Percentiles rank a stretch among this genome's conserved stretches.
These are phyloP conservation scores for Drosophila antonietae DNA, from an alignment of 2,888 invertebrate genomes.

Conservation along the genomic window DNA sequence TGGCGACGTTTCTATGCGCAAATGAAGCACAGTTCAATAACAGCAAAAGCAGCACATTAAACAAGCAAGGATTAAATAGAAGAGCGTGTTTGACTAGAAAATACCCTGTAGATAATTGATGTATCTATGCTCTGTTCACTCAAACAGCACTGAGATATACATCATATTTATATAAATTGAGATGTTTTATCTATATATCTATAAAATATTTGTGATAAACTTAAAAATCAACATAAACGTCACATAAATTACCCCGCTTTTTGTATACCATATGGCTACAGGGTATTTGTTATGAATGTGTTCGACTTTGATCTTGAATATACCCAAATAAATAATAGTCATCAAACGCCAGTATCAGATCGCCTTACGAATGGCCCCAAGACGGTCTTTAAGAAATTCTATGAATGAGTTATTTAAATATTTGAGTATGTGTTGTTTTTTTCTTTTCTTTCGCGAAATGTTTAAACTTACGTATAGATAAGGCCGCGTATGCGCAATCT, in stretches of 20 bases:
- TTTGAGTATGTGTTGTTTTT: background rate
- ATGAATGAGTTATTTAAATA: background rate
- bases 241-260: background rate
- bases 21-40: constrained; percentile 60
- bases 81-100: background rate
- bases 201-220: too few species aligned
- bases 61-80: background rate
- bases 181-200: too few species aligned
- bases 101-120: background rate
- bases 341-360: constrained; percentile 3
- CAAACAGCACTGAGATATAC: background rate
- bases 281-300: constrained; percentile 12
- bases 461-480: background rate
- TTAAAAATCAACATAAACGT: background rate
- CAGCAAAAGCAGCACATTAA: constrained; percentile 34
- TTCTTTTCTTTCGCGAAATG: background rate
- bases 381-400: background rate
- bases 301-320: constrained; percentile 65
- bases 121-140: too few species aligned
- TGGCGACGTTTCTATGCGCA: constrained; percentile 17
- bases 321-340: background rate
- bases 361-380: background rate
- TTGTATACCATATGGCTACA: background rate
- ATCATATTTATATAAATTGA: background rate
- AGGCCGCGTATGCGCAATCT: constrained; percentile 6